Base-by-base conservation (phyloP, 1,140 invertebrate genomes). In the Hormaphis cornu region DNA sequence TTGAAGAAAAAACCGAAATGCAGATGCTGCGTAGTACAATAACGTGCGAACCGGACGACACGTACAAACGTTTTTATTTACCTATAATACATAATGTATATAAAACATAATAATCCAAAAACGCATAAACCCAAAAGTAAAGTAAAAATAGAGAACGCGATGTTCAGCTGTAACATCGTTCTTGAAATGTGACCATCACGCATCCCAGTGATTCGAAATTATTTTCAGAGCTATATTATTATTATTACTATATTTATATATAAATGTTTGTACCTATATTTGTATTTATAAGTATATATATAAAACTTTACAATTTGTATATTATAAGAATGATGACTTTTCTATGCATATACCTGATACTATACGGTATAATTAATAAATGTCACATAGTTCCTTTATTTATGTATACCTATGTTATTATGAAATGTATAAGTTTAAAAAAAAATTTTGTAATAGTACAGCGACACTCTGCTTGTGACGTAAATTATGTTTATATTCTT, bases 1-100 rank as follows among this genome's bases (percentile, higher is more conserved):
- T 83, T 92, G 74, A 91, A 92, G 81, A 93, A 93, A 82, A 92
- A 93, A 80, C 88, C 86, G 78, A 91, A 90, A 81, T 91, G 90
- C 83, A 87, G 89, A 78, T 92, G 90, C 82, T 93, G 90, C 81
- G 87, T 90, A 72, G 84, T 92, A 76, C 89, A 91, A 84, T 93
- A 90, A 74, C 48, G 50, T 1, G 44, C n/a, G 3, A n/a, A 33
- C 44, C 44, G 26, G 26, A 63, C 40, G 20, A 44, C 37, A 40
- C 37, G n/a, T 16, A 63, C 18, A 50, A 26, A 50, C 44, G 44
- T 66, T 66, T 66, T 66, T 66, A 33, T 48, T 66, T 66, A 28
- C 14, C 37, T 14, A 14, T 8, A 40, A 8, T 8, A 8, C 7
- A 8, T 8, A 40, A 40, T 40, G 14, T 63, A 61, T 28, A 44